Evolutionary conservation across 2,888 invertebrate genomes (phyloP), one percentile per base, ranked within the genome.

Genomic region (Tricholauxania praeusta): DNA sequence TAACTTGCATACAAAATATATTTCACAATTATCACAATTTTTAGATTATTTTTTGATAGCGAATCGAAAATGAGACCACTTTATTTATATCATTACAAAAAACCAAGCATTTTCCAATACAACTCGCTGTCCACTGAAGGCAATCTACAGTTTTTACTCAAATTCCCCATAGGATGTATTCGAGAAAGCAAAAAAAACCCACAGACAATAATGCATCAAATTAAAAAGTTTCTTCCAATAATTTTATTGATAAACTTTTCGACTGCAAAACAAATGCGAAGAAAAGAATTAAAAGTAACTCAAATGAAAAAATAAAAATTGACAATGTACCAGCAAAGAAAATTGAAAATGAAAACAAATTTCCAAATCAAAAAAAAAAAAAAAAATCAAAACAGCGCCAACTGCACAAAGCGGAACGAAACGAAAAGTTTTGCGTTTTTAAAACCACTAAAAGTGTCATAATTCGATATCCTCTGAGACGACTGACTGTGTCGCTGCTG

Each of bases 391-490:
- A 59, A 76, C 73, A 70, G 74, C 71, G 71, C 60, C 60, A 69
- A 71, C 75, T 72, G 22, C 17, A 19, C 17, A 66, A 73, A 62
- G 60, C 64, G 59, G 68, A 70, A 72, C 72, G 28, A 72, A 74
- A 55, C 70, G 67, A 68, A 75, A 75, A 76, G 68, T 76, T 76
- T 76, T 73, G 60, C 69, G 72, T 76, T 77, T 76, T 73, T 70
- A 73, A 77, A 77, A 76, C 82, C 82, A 82, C 82, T 83, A 83
- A 82, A 83, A 83, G 82, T 83, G 82, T 83, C 82, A 82, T 84
- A 84, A 83, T 83, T 84, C 84, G 83, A 84, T 84, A 83, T 84
- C 83, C 84, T 82, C 78, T 28, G 83, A 84, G 83, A 84, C 81
- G 83, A 79, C 81, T 80, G 80, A 79, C 28, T 28, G 28, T 28